A percentile compares a stretch with the other conserved stretches of the same genome.
Conservation (phyloP, 2,797 vertebrate genomes). For the Saxicola maurus region DNA sequence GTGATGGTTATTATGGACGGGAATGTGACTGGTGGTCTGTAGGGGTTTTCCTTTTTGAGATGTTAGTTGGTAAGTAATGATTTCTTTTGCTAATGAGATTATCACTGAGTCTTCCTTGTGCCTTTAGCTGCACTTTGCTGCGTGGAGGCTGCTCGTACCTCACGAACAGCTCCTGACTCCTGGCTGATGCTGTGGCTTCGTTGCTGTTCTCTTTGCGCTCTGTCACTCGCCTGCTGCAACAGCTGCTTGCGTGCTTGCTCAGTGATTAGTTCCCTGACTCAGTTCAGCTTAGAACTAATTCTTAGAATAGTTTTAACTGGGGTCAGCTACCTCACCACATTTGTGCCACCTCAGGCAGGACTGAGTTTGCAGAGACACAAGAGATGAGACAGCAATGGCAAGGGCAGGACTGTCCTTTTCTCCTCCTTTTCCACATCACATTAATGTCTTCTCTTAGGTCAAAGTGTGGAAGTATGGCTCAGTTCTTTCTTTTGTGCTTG, state of each 20-base stretch:
- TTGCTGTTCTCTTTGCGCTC: neutral
- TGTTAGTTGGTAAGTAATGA: constrained; percentile 91
- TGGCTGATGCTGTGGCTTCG: neutral
- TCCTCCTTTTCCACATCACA: neutral
- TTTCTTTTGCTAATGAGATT: neutral
- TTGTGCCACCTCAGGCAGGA: neutral
- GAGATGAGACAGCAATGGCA: neutral
- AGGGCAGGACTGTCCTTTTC: neutral
- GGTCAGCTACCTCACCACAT: neutral
- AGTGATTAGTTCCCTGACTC: neutral
- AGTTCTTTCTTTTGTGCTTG: neutral
- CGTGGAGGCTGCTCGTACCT: neutral
- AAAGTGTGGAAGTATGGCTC: neutral
- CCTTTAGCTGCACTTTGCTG: neutral
- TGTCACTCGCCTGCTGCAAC: accelerated
- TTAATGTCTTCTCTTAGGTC: neutral
- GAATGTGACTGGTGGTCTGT: constrained; percentile 99
- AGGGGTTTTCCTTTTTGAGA: constrained; percentile 97
- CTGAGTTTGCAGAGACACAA: neutral
- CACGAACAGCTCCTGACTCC: neutral
- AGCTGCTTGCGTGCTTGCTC: neutral
- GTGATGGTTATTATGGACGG: constrained; percentile 93
- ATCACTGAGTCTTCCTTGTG: accelerated
- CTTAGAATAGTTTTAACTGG: neutral
- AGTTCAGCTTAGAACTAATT: neutral